These are phyloP conservation scores for Protaetia brevitarsis DNA, from an alignment of 1,140 invertebrate genomes.

Conservation along the genomic window DNA sequence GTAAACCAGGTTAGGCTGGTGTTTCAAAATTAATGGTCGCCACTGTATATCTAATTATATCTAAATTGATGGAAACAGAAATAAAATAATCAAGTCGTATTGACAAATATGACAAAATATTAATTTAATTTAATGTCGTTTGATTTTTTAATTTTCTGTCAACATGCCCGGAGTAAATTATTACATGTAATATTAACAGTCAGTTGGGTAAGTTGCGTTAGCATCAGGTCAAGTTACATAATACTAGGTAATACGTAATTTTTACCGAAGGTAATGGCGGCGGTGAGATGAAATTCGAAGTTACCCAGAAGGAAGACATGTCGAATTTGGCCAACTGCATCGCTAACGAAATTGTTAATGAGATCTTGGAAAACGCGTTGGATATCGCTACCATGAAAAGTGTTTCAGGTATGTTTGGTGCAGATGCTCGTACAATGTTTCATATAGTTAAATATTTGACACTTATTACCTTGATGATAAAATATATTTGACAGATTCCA, in stretches of 20 bases:
- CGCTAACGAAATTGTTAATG: constrained; percentile 30
- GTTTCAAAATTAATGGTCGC: too few species aligned
- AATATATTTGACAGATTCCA: too few species aligned
- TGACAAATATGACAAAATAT: background rate
- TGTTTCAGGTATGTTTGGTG: background rate
- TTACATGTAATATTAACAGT: constrained; percentile 20
- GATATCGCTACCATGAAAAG: constrained; percentile 28
- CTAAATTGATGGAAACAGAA: background rate
- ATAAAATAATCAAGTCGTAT: constrained; percentile 1
- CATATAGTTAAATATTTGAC: too few species aligned
- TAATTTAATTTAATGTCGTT: constrained; percentile 2
- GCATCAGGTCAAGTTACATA: background rate
- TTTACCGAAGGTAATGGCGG: background rate
- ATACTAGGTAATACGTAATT: background rate
- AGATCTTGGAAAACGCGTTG: constrained; percentile 33
- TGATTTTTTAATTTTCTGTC: constrained; percentile 16
- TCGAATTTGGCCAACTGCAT: constrained; percentile 17
- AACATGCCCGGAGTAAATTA: constrained; percentile 24
- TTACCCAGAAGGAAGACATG: background rate
- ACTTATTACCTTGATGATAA: too few species aligned
- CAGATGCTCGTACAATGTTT: too few species aligned
- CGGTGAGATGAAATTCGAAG: constrained; percentile 18
- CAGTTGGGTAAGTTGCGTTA: constrained; percentile 11
- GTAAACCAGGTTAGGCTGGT: too few species aligned
- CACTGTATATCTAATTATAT: too few species aligned